Evolutionary conservation across 2,888 invertebrate species (phyloP).

Genomic region (Xiphydria camelus): DNA sequence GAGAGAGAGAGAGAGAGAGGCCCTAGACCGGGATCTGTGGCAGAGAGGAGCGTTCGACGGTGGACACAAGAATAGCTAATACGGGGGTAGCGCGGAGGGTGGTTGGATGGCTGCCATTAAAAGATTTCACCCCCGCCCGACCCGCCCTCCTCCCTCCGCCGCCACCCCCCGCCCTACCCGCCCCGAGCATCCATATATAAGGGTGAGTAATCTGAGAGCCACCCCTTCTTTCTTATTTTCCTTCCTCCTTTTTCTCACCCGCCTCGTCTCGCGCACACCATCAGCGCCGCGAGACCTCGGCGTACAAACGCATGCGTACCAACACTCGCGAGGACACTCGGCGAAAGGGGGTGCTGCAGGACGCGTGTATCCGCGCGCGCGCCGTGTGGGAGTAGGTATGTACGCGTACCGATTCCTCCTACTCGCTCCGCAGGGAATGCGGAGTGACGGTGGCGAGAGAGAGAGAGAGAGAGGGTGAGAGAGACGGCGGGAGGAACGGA

Average conservation of each 20-base stretch:
- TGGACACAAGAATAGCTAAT: conserved; percentile 55
- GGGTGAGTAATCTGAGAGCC: conserved; percentile 50
- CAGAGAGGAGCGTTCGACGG: conserved; percentile 38
- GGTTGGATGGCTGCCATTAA: conserved; percentile 53
- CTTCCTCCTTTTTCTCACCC: conserved; percentile 31
- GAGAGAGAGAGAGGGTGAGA: neutral
- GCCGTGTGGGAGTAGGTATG: neutral
- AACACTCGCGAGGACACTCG: conserved; percentile 18
- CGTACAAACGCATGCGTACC: conserved; percentile 14
- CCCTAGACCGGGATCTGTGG: too few relatives aligned
- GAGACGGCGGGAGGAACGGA: neutral
- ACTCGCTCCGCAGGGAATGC: conserved; percentile 12
- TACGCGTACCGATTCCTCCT: conserved; percentile 7
- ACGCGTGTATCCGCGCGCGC: too few relatives aligned
- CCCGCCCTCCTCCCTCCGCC: conserved; percentile 15
- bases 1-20: too few relatives aligned
- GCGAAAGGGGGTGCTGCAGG: conserved; percentile 7
- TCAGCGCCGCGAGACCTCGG: conserved; percentile 7
- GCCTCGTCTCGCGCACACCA: too few relatives aligned
- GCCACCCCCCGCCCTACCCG: conserved; percentile 17
- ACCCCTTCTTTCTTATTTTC: conserved; percentile 28
- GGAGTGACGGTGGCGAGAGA: conserved; percentile 10
- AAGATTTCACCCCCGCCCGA: conserved; percentile 48
- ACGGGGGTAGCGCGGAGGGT: conserved; percentile 33
- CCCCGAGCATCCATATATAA: conserved; percentile 49